Evolutionary conservation across 2,113 vertebrate genomes (phyloP).

Genomic region (Gallinago paraguaiae): DNA sequence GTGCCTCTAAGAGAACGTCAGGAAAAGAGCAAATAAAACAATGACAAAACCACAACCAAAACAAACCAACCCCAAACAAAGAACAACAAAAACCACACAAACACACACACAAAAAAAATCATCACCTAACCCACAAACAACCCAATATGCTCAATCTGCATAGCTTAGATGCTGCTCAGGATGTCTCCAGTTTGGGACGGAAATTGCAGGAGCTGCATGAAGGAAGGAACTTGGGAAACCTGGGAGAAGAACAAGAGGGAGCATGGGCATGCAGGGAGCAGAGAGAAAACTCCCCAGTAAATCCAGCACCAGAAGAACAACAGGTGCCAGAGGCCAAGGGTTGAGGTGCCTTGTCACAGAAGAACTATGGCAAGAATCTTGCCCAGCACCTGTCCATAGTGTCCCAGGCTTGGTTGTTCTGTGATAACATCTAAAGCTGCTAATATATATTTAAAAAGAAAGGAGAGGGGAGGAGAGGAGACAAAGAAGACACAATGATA

Average conservation of each 20-base stretch:
- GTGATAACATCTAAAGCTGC: not conserved
- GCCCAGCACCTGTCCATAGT: not conserved
- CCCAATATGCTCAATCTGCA: not conserved
- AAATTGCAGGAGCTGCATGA: not conserved
- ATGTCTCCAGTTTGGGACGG: not conserved
- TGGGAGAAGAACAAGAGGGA: not conserved
- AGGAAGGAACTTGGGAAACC: not conserved
- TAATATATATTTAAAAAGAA: not conserved
- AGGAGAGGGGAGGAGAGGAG: too few relatives aligned
- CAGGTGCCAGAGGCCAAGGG: constrained; percentile 8
- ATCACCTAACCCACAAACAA: not conserved
- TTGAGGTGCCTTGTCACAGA: not conserved
- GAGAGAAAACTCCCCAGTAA: not conserved
- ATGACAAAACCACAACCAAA: not conserved
- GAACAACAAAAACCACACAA: not conserved
- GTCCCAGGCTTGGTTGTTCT: not conserved
- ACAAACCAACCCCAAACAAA: not conserved
- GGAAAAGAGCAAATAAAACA: not conserved
- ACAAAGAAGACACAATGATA: not conserved
- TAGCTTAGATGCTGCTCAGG: not conserved
- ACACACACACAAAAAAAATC: not conserved
- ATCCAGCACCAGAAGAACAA: not conserved
- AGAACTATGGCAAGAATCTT: constrained; percentile 33
- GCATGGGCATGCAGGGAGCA: not conserved
- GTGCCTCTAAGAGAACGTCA: not conserved